Evolutionary conservation across 2,113 vertebrate genomes (phyloP).

Genomic region (Macaca nemestrina): DNA sequence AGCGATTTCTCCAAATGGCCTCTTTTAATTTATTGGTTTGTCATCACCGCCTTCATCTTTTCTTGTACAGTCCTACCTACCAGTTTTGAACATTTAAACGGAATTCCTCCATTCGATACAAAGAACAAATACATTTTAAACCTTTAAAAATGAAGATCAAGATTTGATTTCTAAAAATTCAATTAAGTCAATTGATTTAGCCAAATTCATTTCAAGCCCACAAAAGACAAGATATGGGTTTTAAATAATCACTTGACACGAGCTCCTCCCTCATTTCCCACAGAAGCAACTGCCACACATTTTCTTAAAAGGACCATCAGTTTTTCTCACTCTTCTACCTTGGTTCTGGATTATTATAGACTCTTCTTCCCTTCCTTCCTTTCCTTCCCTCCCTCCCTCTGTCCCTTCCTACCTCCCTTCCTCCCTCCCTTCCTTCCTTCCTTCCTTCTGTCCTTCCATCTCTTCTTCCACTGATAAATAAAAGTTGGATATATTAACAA

Average conservation of each 20-base stretch:
- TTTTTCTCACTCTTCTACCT: background rate
- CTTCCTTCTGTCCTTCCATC: background rate
- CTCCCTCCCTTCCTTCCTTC: background rate
- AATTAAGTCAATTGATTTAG: background rate
- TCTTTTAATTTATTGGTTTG: conserved; percentile 82
- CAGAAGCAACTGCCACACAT: background rate
- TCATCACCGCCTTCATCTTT: conserved; percentile 74
- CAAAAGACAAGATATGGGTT: background rate
- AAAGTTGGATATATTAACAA: background rate
- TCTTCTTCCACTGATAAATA: background rate
- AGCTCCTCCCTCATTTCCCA: background rate
- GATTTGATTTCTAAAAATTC: background rate
- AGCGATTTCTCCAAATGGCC: conserved; percentile 74
- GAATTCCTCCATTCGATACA: background rate
- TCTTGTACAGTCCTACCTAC: conserved; percentile 10
- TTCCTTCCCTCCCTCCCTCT: background rate
- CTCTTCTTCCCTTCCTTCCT: background rate
- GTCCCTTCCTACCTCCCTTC: background rate
- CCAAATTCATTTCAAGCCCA: background rate
- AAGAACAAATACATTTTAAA: background rate
- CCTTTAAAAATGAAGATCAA: background rate
- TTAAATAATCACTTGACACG: conserved; percentile 29
- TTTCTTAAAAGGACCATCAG: background rate
- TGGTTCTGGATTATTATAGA: conserved; percentile 10
- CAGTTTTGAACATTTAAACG: background rate